Percentiles rank a stretch among this genome's conserved stretches.
These are phyloP conservation scores for Aplidium turbinatum DNA, from an alignment of 23 tunicate genomes.

Conservation along the genomic window DNA sequence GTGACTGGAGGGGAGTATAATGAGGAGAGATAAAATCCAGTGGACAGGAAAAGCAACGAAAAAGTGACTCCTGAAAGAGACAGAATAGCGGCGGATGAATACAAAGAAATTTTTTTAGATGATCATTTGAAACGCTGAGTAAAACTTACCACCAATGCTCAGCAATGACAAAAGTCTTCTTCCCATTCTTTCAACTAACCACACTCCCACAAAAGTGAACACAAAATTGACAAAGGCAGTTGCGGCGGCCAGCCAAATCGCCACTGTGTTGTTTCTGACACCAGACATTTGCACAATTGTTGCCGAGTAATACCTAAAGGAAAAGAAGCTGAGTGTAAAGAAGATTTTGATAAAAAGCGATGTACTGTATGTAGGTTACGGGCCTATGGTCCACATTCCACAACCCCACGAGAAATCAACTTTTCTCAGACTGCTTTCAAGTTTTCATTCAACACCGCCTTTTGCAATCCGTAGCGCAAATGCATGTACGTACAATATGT, in stretches of 20 bases:
- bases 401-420: too few relatives aligned
- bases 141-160: slow-evolving; percentile 68
- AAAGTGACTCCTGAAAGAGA: slow-evolving; percentile 52
- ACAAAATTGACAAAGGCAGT: slow-evolving; percentile 79
- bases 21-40: slow-evolving; percentile 84
- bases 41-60: slow-evolving; percentile 68
- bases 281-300: slow-evolving; percentile 98
- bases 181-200: slow-evolving; percentile 84
- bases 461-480: too few relatives aligned
- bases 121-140: too few relatives aligned
- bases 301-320: slow-evolving; percentile 86
- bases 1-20: slow-evolving; percentile 72
- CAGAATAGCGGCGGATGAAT: not conserved
- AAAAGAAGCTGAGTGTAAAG: not conserved
- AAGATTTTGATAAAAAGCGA: too few relatives aligned
- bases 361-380: too few relatives aligned
- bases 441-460: too few relatives aligned
- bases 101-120: too few relatives aligned
- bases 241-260: slow-evolving; percentile 95
- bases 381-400: too few relatives aligned
- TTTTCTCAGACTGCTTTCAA: too few relatives aligned
- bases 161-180: slow-evolving; percentile 66
- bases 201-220: slow-evolving; percentile 81
- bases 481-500: too few relatives aligned
- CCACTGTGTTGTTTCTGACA: slow-evolving; percentile 51